Conservation (phyloP, 1,140 invertebrate genomes). For the Conus ventricosus region DNA sequence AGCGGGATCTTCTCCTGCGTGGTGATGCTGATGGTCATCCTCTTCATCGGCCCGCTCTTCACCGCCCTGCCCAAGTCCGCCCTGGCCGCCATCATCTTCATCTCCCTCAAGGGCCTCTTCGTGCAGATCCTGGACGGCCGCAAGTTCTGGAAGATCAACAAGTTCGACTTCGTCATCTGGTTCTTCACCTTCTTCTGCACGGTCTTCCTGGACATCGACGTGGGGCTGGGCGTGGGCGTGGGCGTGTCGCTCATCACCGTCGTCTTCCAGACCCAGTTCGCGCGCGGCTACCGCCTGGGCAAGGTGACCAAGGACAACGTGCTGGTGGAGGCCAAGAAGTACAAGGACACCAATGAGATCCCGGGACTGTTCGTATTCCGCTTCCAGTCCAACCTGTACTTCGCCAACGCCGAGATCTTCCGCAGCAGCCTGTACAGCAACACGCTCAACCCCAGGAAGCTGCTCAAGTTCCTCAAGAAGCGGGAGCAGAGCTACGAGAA, state of each 20-base stretch:
- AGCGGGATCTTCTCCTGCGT: slow-evolving; percentile 72
- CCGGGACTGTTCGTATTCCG: slow-evolving; percentile 75
- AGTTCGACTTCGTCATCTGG: slow-evolving; percentile 72
- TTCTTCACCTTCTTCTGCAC: slow-evolving; percentile 66
- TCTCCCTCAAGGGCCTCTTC: slow-evolving; percentile 68
- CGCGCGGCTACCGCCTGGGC: slow-evolving; percentile 63
- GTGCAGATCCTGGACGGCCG: slow-evolving; percentile 66
- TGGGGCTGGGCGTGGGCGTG: slow-evolving; percentile 70
- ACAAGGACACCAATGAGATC: slow-evolving; percentile 48
- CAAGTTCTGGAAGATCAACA: slow-evolving; percentile 69
- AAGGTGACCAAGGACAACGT: slow-evolving; percentile 38
- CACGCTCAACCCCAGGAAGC: slow-evolving; percentile 65
- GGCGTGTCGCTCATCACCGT: slow-evolving; percentile 67
- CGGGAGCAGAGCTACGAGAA: slow-evolving; percentile 52
- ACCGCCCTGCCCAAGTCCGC: slow-evolving; percentile 73
- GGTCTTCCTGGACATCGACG: slow-evolving; percentile 69
- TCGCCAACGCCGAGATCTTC: slow-evolving; percentile 76
- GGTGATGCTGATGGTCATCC: slow-evolving; percentile 75
- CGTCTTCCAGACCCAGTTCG: slow-evolving; percentile 69
- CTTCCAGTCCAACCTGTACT: slow-evolving; percentile 76
- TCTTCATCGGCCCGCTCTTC: slow-evolving; percentile 74
- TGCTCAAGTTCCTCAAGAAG: slow-evolving; percentile 67
- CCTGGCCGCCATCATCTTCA: slow-evolving; percentile 70
- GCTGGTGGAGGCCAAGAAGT: slow-evolving; percentile 49
- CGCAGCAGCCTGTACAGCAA: slow-evolving; percentile 62